phyloP scores from a whole-genome alignment of 2,113 vertebrate species.

The Misgurnus anguillicaudatus region DNA sequence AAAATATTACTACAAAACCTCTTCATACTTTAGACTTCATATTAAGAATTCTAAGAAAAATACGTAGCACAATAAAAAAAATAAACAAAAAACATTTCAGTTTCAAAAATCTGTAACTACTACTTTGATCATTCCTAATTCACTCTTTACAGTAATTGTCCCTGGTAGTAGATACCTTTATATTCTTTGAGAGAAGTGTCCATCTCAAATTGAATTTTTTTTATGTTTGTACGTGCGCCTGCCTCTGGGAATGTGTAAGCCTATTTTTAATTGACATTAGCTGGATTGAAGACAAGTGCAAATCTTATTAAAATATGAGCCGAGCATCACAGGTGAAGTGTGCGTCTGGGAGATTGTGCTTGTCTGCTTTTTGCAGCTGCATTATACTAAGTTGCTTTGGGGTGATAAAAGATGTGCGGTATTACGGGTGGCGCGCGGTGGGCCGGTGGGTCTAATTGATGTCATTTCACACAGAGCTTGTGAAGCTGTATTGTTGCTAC shows the following conservation, averaged over 20 bases:
- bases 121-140: no score
- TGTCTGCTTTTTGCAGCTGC: constrained; percentile 49
- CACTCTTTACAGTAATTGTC: background rate
- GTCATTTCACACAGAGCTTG: constrained; percentile 43
- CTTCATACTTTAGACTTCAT: no score
- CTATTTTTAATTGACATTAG: constrained; percentile 43
- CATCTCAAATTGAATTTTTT: constrained; percentile 33
- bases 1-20: background rate
- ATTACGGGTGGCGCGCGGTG: constrained; percentile 18
- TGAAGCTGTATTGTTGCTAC: constrained; percentile 42
- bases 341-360: constrained; percentile 51
- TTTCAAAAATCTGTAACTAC: no score
- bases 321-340: constrained; percentile 31
- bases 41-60: no score
- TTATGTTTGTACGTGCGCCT: constrained; percentile 33
- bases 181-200: background rate
- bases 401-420: constrained; percentile 51
- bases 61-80: no score
- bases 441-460: constrained; percentile 44
- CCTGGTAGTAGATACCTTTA: constrained; percentile 10
- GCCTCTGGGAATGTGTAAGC: constrained; percentile 25
- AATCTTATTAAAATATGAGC: constrained; percentile 45
- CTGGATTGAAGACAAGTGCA: constrained; percentile 40
- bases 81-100: no score
- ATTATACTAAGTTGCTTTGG: constrained; percentile 45